Evolutionary conservation across 2,888 invertebrate genomes (phyloP), one percentile per base, ranked within the genome.

Genomic region (Xestia sexstrigata): DNA sequence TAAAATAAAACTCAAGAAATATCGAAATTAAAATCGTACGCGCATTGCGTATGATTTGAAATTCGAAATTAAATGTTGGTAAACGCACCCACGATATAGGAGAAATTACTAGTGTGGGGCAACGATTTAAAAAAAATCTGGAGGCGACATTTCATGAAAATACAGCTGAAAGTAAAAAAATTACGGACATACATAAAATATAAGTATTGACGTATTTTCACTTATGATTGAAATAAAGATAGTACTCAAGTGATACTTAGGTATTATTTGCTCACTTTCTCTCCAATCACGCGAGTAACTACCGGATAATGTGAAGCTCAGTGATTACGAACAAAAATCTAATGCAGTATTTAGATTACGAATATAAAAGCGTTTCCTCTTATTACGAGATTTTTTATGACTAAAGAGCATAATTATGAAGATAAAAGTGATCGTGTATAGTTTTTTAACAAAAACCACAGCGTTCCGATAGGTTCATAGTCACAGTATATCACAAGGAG

Each of bases 211-310:
- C 35, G 35, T 35, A 39, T 72, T 60, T 81, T 52, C 30, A 47
- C 49, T 26, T 15, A 67, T 58, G 5, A 73, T 70, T 67, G 23
- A 7, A 26, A 15, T 23, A 62, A 17, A 60, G 42, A 58, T n/a
- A 35, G 15, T 42, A 9, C 13, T 55, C 49, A 78, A 67, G 15
- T 70, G 20, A 60, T 49, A 45, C 58, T 72, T 2, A 58, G 2
- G 5, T 26, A 42, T 74, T 79, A 83, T 82, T 71, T 65, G 45
- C 49, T 45, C 1, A 79, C 82, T 82, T 82, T 82, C 79, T 45
- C 79, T 70, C 11, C 39, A 82, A 63, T 74, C 47, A 63, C 58
- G 23, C 30, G 0, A 63, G 17, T 74, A 74, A 78, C 49, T 70
- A 15, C 58, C 42, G 5, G 30, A 58, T 79, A 79, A 78, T 74